phyloP scores from a whole-genome alignment of 2,797 vertebrate species.

The Odontamblyopus rebecca region DNA sequence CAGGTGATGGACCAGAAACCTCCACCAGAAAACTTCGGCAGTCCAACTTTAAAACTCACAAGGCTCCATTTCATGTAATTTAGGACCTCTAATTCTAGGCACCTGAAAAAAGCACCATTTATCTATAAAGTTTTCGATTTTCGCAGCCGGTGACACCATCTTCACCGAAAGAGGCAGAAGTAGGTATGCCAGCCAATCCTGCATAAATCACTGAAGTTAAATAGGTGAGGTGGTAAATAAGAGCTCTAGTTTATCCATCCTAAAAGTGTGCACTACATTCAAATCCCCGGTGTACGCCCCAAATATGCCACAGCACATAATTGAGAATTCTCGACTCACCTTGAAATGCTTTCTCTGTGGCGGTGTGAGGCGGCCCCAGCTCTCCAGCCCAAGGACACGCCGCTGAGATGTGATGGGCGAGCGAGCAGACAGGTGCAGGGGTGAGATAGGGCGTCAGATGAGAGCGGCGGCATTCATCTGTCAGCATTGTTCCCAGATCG shows the following conservation, averaged over 20 bases:
- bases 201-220: constrained; percentile 1
- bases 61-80: no score
- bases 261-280: background rate
- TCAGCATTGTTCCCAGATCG: constrained; percentile 4
- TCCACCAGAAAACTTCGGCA: no score
- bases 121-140: no score
- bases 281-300: background rate
- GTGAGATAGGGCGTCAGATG: constrained; percentile 1
- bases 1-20: no score
- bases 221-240: constrained; percentile 2
- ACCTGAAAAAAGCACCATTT: no score
- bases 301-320: background rate
- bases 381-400: background rate
- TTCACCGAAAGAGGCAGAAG: background rate
- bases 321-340: background rate
- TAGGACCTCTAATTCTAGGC: no score
- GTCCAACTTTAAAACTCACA: no score
- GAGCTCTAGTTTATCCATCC: background rate
- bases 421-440: background rate
- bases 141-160: background rate
- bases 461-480: background rate
- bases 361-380: background rate
- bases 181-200: background rate
- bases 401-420: background rate
- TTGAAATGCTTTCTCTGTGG: background rate